A percentile compares a stretch with the other conserved stretches of the same genome.
Conservation (phyloP, 2,888 invertebrate species). For the Globia sparganii region DNA sequence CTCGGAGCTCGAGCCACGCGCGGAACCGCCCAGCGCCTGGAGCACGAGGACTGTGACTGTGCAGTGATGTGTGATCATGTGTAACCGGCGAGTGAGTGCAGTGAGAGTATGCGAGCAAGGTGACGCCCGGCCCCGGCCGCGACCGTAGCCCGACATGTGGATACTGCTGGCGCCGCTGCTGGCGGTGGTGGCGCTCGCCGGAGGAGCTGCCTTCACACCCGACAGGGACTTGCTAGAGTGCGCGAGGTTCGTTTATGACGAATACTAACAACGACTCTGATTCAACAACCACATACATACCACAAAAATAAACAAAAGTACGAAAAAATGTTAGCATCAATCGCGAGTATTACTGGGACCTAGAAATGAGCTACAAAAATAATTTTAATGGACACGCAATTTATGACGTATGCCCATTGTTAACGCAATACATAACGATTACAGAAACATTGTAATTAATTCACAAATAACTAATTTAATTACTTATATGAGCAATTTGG, state of each 20-base stretch:
- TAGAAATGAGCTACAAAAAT: constrained; percentile 86
- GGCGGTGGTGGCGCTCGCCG: constrained; percentile 82
- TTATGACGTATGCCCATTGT: constrained; percentile 66
- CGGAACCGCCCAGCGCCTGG: constrained; percentile 67
- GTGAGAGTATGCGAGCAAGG: constrained; percentile 82
- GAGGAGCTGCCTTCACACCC: constrained; percentile 82
- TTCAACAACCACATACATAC: constrained; percentile 14
- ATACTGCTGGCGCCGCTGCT: constrained; percentile 80
- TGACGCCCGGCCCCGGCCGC: constrained; percentile 78
- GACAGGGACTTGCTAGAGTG: constrained; percentile 87
- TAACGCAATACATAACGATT: constrained; percentile 38
- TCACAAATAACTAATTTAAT: constrained; percentile 46
- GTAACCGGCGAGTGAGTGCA: constrained; percentile 82
- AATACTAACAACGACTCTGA: constrained; percentile 19
- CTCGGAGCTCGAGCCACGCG: constrained; percentile 81
- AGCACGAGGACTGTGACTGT: constrained; percentile 68
- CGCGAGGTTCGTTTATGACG: constrained; percentile 84
- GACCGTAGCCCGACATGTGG: constrained; percentile 86
- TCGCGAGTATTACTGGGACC: constrained; percentile 74
- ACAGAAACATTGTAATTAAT: constrained; percentile 48
- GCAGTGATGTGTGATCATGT: constrained; percentile 88
- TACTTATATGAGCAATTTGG: constrained; percentile 38
- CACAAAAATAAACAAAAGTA: constrained; percentile 40
- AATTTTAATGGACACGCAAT: constrained; percentile 84
- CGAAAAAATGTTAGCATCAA: constrained; percentile 48